A percentile compares a stretch with the other conserved stretches of the same genome.
phyloP scores from a whole-genome alignment of 2,888 invertebrate species.

The Osedax frankpressi region DNA sequence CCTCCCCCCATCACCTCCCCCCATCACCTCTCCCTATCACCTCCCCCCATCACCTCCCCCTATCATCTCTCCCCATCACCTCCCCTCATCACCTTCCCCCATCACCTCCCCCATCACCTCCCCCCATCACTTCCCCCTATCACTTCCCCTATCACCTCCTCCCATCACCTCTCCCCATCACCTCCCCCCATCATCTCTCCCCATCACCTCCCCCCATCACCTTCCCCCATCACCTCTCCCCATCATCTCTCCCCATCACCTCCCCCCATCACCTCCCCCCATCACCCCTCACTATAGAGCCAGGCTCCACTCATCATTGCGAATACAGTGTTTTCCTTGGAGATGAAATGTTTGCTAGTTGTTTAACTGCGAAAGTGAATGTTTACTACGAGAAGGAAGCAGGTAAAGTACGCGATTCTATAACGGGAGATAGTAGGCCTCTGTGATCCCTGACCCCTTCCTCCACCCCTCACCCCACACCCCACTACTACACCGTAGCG shows the following conservation, averaged over 20 bases:
- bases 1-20: background rate
- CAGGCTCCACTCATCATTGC: background rate
- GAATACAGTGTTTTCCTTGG: background rate
- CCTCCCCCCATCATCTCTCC: background rate
- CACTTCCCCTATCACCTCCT: slow-evolving; percentile 1
- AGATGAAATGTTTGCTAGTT: background rate
- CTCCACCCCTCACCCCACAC: background rate
- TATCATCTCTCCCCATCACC: background rate
- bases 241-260: background rate
- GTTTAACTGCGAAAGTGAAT: background rate
- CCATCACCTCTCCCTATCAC: background rate
- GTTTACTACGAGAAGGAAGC: background rate
- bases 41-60: background rate
- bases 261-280: background rate
- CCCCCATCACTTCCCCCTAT: background rate
- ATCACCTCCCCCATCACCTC: background rate
- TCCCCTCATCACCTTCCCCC: background rate
- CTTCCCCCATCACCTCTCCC: background rate
- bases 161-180: background rate
- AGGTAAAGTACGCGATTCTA: background rate
- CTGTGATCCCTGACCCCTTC: background rate
- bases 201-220: background rate
- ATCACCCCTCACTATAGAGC: background rate
- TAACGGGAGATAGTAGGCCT: background rate
- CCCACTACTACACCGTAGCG: background rate